Percentiles rank a stretch among this genome's conserved stretches.
phyloP scores from a whole-genome alignment of 2,888 invertebrate genomes.

The Phania funesta region DNA sequence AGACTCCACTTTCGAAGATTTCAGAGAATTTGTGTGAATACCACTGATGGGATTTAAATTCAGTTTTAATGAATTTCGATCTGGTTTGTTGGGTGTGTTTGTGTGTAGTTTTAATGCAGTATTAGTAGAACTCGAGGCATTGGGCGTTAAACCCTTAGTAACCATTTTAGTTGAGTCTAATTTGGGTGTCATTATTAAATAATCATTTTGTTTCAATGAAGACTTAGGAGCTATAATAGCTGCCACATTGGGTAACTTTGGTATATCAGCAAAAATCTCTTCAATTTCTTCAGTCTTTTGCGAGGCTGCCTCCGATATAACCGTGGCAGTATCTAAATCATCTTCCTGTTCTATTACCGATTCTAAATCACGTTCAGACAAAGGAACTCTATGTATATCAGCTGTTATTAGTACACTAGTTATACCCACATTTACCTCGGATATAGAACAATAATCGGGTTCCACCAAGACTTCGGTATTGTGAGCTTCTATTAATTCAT shows the following conservation, averaged over 20 bases:
- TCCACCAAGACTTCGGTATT: conserved; percentile 44
- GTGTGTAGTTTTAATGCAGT: neutral
- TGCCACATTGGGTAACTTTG: conserved; percentile 87
- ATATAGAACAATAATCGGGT: conserved; percentile 89
- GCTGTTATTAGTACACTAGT: conserved; percentile 82
- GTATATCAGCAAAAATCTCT: conserved; percentile 83
- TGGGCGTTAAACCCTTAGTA: conserved; percentile 17
- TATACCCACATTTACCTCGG: conserved; percentile 82
- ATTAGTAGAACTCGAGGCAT: conserved; percentile 4
- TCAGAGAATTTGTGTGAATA: conserved; percentile 5
- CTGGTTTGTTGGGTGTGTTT: conserved; percentile 22
- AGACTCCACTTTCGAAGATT: conserved; percentile 43
- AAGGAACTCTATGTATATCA: conserved; percentile 79
- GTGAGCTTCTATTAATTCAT: conserved; percentile 65
- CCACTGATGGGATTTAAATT: conserved; percentile 46
- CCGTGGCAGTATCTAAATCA: conserved; percentile 69
- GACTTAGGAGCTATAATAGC: conserved; percentile 86
- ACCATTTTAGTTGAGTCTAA: conserved; percentile 55
- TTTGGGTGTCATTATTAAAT: conserved; percentile 69
- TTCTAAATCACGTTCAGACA: conserved; percentile 68
- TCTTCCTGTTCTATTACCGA: conserved; percentile 64
- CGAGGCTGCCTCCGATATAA: conserved; percentile 70
- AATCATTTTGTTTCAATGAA: conserved; percentile 67
- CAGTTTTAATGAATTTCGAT: conserved; percentile 41
- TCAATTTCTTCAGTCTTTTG: conserved; percentile 79